Base-by-base conservation (phyloP, 2,113 vertebrate species). In the Polypterus bichir region DNA sequence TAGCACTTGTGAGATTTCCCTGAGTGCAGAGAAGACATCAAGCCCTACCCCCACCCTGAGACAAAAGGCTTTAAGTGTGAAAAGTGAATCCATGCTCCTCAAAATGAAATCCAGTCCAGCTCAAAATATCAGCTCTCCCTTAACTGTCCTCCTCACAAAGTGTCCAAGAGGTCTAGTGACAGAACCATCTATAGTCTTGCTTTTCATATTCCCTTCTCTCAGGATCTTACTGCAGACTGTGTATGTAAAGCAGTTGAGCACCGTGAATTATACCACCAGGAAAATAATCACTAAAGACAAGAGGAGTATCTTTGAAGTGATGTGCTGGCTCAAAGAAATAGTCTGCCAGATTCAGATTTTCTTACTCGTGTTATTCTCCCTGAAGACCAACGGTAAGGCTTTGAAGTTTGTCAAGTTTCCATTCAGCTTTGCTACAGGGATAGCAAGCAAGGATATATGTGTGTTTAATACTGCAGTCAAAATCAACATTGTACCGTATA, bases 321-420 rank as follows among this genome's bases (percentile, higher is more conserved):
- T 68, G 77, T 73, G 69, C 52, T 72, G 79, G 71, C 75, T 75
- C 44, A 74, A 68, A 53, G 75, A 74, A 68, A 72, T 69, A 59
- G 64, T 70, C 70, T 71, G 76, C 75, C 77, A 65, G 68, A 69
- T 79, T 73, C 72, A 69, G 66, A 44, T 73, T 56, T 66, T 57
- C 70, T 69, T 81, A 73, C 77, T 87, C 59, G 46, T 81, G 74
- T 79, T 88, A 59, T 77, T 85, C 61, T 78, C 78, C 64, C 47
- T 70, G 58, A 79, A 65, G 62, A 76, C 78, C 45, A 77, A 79
- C 68, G 91, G 89, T 93, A 83, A 91, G 88, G 78, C 9, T 11
- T 60, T 65, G 58, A 54, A 66, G 73, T 75, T 66, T n/a, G 11
- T 3, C 44, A 10, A 3, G 3, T 27, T 27, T 27, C 27, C 27